These are phyloP conservation scores for Poecilia wingei DNA, from an alignment of 2,797 vertebrate species.

Conservation along the genomic window DNA sequence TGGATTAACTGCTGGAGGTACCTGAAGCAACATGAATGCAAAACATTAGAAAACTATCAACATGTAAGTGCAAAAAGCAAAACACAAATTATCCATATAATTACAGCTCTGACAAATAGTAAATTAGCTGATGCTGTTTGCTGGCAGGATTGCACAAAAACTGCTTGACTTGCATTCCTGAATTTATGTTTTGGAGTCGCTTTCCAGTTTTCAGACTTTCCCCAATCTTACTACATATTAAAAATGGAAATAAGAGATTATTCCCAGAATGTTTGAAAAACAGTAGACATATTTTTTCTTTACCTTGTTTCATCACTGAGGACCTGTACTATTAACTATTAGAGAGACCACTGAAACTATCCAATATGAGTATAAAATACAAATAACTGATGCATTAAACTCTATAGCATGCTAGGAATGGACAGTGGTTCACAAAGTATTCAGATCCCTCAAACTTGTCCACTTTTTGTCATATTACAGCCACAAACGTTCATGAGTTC, in stretches of 20 bases:
- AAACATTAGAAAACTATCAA: conserved; percentile 8
- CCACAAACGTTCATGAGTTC: neutral
- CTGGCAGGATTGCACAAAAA: neutral
- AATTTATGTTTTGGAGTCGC: neutral
- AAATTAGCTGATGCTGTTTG: neutral
- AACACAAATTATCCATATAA: neutral
- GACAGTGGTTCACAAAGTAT: neutral
- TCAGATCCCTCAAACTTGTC: neutral
- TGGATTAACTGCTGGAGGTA: conserved; percentile 6
- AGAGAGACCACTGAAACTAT: neutral
- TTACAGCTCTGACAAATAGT: neutral
- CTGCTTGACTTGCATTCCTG: neutral
- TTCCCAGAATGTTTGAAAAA: neutral
- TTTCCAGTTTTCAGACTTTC: neutral
- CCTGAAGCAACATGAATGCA: conserved; percentile 30
- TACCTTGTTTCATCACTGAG: neutral
- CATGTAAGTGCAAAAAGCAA: neutral
- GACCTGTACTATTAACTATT: neutral
- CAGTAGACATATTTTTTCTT: neutral
- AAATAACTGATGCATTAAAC: neutral
- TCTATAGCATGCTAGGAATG: neutral
- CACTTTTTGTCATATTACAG: neutral
- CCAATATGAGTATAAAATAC: neutral
- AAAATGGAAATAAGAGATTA: neutral
- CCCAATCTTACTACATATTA: neutral